Percentiles rank a stretch among this genome's conserved stretches.
phyloP scores from a whole-genome alignment of 2,888 invertebrate genomes.

The Leptopilina myrica region DNA sequence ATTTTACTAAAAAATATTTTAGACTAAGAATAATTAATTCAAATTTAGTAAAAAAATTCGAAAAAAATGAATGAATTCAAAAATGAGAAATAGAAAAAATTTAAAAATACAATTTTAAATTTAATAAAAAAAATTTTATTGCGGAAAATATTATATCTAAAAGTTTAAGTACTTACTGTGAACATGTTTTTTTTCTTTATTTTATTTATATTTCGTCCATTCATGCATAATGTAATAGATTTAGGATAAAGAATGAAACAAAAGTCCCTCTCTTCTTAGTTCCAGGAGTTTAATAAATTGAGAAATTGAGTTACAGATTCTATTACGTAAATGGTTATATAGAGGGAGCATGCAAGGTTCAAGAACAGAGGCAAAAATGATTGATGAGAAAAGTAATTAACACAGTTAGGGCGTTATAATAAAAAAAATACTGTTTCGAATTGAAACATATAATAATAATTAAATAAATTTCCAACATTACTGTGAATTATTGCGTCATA shows the following conservation, averaged over 20 bases:
- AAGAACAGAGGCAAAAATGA: conserved; percentile 17
- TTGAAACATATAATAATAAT: neutral
- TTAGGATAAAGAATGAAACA: neutral
- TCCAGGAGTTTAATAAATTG: conserved; percentile 4
- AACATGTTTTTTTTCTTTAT: neutral
- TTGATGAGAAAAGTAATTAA: conserved; percentile 29
- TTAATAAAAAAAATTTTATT: no score
- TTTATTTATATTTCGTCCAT: neutral
- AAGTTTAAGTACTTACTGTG: neutral
- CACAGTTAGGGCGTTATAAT: neutral
- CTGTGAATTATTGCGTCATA: no score
- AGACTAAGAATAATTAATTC: no score
- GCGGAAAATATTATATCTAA: no score
- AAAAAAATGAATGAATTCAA: no score
- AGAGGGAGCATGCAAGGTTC: neutral
- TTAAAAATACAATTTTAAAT: no score
- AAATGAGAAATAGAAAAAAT: no score
- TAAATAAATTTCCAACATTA: neutral
- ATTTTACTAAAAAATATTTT: no score
- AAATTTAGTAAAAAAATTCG: neutral
- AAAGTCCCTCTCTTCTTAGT: neutral
- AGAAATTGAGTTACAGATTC: conserved; percentile 3
- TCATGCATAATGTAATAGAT: conserved; percentile 3
- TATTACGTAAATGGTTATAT: conserved; percentile 4
- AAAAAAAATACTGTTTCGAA: conserved; percentile 4